Evolutionary conservation across 2,888 invertebrate genomes (phyloP).

Genomic region (Leptopilina drosophilae): DNA sequence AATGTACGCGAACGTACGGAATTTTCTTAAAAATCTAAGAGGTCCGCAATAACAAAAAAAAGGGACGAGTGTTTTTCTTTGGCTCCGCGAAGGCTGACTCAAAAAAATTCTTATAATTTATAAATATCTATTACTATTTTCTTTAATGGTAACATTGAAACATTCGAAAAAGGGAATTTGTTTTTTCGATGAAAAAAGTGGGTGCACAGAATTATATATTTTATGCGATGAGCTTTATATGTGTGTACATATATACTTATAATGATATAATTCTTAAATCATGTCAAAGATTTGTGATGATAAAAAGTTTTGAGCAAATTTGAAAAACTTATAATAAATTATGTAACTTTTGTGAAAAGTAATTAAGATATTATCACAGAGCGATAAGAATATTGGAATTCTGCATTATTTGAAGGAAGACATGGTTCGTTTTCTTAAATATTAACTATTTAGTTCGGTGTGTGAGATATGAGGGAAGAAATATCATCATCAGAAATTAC

Average conservation of each 20-base stretch:
- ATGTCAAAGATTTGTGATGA: conserved; percentile 6
- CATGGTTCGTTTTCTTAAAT: conserved; percentile 10
- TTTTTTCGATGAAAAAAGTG: not conserved
- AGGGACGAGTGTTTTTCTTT: conserved; percentile 61
- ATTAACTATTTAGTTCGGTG: not conserved
- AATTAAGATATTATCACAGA: conserved; percentile 30
- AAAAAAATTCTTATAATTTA: conserved; percentile 42
- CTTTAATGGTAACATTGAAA: too few relatives aligned
- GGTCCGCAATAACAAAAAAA: conserved; percentile 41
- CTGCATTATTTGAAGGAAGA: conserved; percentile 23
- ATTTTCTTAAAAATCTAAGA: conserved; percentile 52
- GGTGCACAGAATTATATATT: not conserved
- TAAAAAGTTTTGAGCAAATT: conserved; percentile 19
- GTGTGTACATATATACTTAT: not conserved
- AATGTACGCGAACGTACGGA: conserved; percentile 55
- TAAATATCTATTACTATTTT: too few relatives aligned
- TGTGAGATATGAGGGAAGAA: not conserved
- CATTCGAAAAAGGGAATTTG: too few relatives aligned
- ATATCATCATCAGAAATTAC: not conserved
- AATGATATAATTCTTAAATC: conserved; percentile 9
- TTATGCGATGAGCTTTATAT: not conserved
- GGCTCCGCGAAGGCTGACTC: conserved; percentile 60
- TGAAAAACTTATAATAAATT: conserved; percentile 16
- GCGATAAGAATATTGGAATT: conserved; percentile 32
- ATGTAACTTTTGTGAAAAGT: conserved; percentile 16